phyloP scores from a whole-genome alignment of 2,888 invertebrate genomes.

The Mimas tiliae region DNA sequence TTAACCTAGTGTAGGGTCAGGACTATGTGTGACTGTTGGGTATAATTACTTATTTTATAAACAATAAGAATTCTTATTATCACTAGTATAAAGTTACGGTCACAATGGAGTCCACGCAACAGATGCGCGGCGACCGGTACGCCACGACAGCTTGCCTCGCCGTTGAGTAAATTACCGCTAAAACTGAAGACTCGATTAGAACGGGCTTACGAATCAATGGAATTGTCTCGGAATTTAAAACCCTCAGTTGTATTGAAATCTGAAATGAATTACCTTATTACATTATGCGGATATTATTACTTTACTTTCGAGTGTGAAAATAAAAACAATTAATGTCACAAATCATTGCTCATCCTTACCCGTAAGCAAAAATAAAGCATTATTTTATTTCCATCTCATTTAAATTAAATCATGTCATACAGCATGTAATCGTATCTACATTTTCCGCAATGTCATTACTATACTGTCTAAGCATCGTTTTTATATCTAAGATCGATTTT shows the following conservation, averaged over 20 bases:
- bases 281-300: too few relatives aligned
- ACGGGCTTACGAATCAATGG: slow-evolving; percentile 7
- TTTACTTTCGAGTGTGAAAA: too few relatives aligned
- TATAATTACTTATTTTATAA: neutral
- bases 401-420: too few relatives aligned
- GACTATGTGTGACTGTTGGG: neutral
- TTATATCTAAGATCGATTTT: too few relatives aligned
- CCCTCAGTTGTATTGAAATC: neutral
- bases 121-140: slow-evolving; percentile 73
- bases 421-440: too few relatives aligned
- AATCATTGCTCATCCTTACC: too few relatives aligned
- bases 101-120: slow-evolving; percentile 51
- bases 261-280: too few relatives aligned
- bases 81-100: slow-evolving; percentile 43
- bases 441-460: too few relatives aligned
- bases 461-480: too few relatives aligned
- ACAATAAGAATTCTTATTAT: slow-evolving; percentile 38
- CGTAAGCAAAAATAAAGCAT: too few relatives aligned
- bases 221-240: neutral
- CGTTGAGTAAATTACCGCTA: slow-evolving; percentile 69
- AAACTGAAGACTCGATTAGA: slow-evolving; percentile 55
- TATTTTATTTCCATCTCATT: too few relatives aligned
- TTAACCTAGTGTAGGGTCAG: neutral
- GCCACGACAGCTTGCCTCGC: slow-evolving; percentile 72
- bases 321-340: too few relatives aligned